Conservation (phyloP, 2,113 vertebrate species). For the Brachypteracias leptosomus region DNA sequence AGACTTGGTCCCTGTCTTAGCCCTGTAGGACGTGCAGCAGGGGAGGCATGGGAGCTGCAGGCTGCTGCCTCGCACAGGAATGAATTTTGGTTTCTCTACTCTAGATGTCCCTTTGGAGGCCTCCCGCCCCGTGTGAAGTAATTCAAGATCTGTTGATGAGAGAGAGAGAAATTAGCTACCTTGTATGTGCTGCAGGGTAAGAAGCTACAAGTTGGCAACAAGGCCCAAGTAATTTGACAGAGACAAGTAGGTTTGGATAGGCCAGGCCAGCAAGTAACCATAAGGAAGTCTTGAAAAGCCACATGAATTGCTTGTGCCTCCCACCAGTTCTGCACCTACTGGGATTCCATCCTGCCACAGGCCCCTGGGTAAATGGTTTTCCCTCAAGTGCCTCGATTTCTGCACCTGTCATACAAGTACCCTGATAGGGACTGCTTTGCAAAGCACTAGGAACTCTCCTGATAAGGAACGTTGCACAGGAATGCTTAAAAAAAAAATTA, state of each 20-base stretch:
- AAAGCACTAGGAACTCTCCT: background rate
- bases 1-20: background rate
- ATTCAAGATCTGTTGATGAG: conserved; percentile 10
- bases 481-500: background rate
- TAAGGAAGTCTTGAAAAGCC: background rate
- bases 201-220: background rate
- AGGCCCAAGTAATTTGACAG: background rate
- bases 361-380: background rate
- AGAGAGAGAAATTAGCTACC: conserved; percentile 22
- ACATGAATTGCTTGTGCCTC: background rate
- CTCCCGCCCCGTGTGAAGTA: background rate
- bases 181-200: background rate
- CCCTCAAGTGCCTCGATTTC: background rate
- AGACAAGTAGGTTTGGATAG: background rate
- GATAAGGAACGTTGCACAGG: background rate
- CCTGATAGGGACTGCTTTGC: background rate
- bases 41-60: background rate
- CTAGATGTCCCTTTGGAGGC: background rate
- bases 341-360: background rate
- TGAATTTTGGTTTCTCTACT: background rate
- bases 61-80: background rate
- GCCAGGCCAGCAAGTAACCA: background rate
- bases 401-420: background rate
- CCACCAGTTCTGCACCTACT: background rate
- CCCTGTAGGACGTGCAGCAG: background rate